Base-by-base conservation (phyloP, 2,797 vertebrate species). In the Hypotaenidia okinawae region DNA sequence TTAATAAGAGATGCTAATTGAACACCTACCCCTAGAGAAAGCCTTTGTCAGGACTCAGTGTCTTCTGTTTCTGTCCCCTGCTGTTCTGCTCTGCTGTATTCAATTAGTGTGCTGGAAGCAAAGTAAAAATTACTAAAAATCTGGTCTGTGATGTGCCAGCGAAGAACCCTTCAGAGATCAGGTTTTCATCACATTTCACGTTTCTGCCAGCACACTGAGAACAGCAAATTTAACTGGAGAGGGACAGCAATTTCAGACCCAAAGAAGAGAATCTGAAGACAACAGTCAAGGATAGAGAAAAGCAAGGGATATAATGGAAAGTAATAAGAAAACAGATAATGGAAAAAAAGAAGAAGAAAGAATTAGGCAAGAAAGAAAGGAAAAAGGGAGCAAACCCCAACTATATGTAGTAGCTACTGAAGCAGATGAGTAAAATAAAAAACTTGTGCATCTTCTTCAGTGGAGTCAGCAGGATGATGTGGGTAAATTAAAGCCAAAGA, bases 31-130 rank as follows among this genome's bases (percentile, higher is more conserved):
- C 93, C 96, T 92, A 93, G 95, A 97, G 95, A 95, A 96, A 96
- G 79, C 68, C 66, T 94, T 96, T 94, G 92, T 94, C 93, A 96
- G 86, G 89, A 95, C 77, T 95, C 86, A 78, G 64, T 81, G 86
- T 96, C 91, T 94, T 94, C 79, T 86, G 45, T 67, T 94, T 90
- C 84, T 88, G 73, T 95, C 68, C 63, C 92, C 92, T 94, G 95
- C 88, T 94, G 97, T 90, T 97, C 89, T 81, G 91, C 88, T 96
- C 96, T 85, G 79, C 76, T 97, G 88, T 96, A 97, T 97, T 97
- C 95, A 97, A 96, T 97, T 97, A 97, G 86, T 58, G 91, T 90
- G 64, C 84, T 96, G 91, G 95, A 97, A 96, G 92, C 93, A 91
- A 95, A 97, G 78, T 72, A 95, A 96, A 95, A 97, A 96, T 89